Evolutionary conservation across 2,797 vertebrate species (phyloP).

Genomic region (Cichlasoma orientale): DNA sequence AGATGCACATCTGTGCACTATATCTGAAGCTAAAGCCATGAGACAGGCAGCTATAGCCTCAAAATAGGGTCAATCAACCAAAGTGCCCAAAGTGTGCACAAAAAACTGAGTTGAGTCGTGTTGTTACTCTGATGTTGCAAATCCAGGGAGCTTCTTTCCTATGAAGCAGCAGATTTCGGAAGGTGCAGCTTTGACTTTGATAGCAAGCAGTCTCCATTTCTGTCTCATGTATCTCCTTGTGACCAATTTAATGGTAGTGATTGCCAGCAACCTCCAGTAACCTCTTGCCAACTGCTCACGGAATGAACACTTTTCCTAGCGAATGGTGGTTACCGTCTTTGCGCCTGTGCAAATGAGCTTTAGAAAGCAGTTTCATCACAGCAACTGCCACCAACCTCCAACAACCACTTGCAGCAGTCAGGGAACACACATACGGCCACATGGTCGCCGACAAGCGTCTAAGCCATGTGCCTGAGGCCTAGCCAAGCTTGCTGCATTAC

Average conservation of each 20-base stretch:
- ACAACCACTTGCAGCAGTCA: neutral
- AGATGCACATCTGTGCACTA: rapidly evolving
- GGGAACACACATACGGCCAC: neutral
- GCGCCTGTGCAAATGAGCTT: no score
- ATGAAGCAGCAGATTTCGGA: neutral
- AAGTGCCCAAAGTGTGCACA: rapidly evolving
- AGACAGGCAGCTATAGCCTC: neutral
- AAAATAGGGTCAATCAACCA: neutral
- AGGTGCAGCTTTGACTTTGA: no score
- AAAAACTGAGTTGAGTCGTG: neutral
- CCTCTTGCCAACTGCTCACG: no score
- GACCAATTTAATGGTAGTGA: no score
- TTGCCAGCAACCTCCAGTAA: no score
- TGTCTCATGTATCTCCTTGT: no score
- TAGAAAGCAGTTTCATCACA: no score
- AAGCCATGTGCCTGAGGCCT: neutral
- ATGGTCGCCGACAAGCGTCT: neutral
- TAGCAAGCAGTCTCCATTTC: no score
- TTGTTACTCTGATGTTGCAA: neutral
- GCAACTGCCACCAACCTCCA: neutral
- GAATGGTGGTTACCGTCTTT: no score
- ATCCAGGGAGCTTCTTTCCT: neutral
- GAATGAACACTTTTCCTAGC: no score
- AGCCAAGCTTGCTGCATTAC: neutral
- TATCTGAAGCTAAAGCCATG: neutral